Conservation (phyloP, 2,113 vertebrate genomes). For the Pomatorhinus ruficollis region DNA sequence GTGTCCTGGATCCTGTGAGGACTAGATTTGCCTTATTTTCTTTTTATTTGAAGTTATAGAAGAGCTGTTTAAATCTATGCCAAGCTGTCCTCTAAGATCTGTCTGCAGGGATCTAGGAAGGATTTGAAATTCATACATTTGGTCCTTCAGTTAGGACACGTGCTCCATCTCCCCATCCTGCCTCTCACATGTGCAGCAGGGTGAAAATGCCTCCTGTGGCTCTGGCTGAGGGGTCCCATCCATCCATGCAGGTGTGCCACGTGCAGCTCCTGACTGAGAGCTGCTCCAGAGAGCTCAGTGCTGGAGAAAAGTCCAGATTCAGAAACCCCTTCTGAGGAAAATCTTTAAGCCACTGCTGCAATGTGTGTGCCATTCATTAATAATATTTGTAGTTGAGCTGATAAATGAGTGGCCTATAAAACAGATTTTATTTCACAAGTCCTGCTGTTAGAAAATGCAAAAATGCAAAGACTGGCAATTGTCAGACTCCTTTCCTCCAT, state of each 20-base stretch:
- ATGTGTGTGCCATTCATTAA: neutral
- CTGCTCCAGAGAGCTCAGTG: neutral
- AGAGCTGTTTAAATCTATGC: neutral
- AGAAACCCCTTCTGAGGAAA: neutral
- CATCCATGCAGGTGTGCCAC: rapidly evolving
- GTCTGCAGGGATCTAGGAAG: neutral
- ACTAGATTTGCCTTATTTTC: neutral
- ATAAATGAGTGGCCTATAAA: neutral
- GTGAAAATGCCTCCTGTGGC: neutral
- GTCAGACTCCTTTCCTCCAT: neutral
- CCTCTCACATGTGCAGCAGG: neutral
- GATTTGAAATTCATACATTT: neutral
- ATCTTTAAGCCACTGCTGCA: neutral
- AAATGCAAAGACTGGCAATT: neutral
- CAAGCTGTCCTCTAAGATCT: neutral
- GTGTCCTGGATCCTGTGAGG: neutral
- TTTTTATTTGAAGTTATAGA: neutral
- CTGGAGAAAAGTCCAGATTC: neutral
- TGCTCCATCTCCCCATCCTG: neutral
- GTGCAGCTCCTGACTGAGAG: neutral
- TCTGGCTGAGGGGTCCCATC: neutral
- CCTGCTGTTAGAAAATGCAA: neutral
- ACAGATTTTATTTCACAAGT: neutral
- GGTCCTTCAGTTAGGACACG: neutral
- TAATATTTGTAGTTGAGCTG: neutral